These are phyloP conservation scores for Prunella himalayana DNA, from an alignment of 2,113 vertebrate genomes.

Conservation along the genomic window DNA sequence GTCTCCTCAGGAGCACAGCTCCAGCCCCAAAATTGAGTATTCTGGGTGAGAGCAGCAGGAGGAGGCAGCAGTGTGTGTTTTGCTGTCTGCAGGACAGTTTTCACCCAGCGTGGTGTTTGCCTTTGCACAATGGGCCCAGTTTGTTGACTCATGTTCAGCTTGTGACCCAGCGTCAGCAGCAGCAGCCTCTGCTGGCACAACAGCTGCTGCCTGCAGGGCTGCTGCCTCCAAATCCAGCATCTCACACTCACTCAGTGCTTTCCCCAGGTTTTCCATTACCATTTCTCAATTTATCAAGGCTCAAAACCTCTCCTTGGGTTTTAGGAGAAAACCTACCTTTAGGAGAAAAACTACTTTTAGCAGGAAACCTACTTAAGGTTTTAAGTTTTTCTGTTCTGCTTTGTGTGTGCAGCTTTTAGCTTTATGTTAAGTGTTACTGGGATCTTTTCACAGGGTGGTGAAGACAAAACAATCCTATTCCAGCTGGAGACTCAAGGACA, in stretches of 20 bases:
- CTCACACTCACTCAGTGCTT: neutral
- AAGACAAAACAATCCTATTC: neutral
- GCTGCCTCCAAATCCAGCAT: neutral
- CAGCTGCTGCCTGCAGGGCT: neutral
- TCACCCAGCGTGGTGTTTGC: neutral
- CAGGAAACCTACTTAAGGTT: neutral
- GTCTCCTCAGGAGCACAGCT: neutral
- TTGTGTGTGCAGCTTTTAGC: neutral
- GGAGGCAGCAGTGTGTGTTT: neutral
- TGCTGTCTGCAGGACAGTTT: neutral
- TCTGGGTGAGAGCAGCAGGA: neutral
- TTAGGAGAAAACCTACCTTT: neutral
- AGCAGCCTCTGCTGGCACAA: neutral
- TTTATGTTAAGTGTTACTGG: neutral
- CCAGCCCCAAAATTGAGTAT: neutral
- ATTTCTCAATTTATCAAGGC: neutral
- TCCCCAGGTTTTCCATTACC: neutral
- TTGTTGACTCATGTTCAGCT: neutral
- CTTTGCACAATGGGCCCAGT: neutral
- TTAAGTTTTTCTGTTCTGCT: neutral
- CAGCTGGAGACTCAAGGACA: neutral
- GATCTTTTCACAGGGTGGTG: neutral
- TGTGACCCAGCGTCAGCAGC: conserved; percentile 1
- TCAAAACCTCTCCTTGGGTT: neutral
- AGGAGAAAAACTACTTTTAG: no score